These are phyloP conservation scores for Theropithecus gelada DNA, from an alignment of 2,113 vertebrate species.

Conservation along the genomic window DNA sequence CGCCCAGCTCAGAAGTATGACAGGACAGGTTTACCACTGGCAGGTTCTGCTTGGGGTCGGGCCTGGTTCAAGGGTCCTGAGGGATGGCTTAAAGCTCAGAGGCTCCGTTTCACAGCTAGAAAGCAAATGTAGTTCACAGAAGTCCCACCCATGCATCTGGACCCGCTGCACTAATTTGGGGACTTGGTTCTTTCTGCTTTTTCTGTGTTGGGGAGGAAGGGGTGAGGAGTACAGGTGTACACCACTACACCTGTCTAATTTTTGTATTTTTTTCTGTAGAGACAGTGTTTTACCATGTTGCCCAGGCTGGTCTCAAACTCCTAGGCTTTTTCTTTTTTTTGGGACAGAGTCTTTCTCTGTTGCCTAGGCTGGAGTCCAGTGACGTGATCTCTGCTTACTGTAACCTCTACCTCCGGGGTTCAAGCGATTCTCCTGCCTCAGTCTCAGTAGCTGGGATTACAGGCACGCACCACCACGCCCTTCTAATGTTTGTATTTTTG, in stretches of 20 bases:
- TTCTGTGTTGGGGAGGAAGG: neutral
- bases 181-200: neutral
- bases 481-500: too few relatives aligned
- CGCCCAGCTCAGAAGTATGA: neutral
- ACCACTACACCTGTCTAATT: too few relatives aligned
- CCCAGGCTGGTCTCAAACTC: too few relatives aligned
- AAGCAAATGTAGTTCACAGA: neutral
- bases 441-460: too few relatives aligned
- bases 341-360: too few relatives aligned
- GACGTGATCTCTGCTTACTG: too few relatives aligned
- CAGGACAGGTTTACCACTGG: neutral
- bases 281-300: too few relatives aligned
- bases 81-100: neutral
- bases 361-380: too few relatives aligned
- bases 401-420: too few relatives aligned
- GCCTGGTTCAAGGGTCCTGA: neutral
- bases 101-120: neutral
- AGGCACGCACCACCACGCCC: accelerated
- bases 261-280: too few relatives aligned
- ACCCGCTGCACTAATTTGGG: neutral
- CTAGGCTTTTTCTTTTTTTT: too few relatives aligned
- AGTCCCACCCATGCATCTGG: neutral
- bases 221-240: neutral
- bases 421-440: too few relatives aligned
- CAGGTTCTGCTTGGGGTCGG: neutral